Base-by-base conservation (phyloP, 2,113 vertebrate genomes). In the Oncorhynchus tshawytscha region DNA sequence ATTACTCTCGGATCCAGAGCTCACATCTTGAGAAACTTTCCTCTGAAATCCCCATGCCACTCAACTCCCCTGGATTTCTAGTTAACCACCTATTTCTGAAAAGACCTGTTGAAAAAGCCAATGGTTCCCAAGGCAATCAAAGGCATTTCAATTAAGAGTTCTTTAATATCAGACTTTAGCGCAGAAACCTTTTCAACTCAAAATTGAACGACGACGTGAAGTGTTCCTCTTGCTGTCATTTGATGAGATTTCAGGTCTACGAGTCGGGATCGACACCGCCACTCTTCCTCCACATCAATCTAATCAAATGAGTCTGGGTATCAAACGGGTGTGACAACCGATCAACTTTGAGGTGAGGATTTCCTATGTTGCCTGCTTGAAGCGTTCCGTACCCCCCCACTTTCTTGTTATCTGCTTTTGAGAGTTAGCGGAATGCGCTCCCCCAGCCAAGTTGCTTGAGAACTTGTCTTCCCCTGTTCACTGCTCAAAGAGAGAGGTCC, bases 281-380 rank as follows among this genome's bases (percentile, higher is more conserved):
- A 59, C 77, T 76, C 78, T 87, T 81, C 84, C 88, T 87, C 85
- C 84, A 70, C 20, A 72, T 70, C 39, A 74, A 79, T 71, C 86
- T 24, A 86, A 90, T 91, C 88, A 72, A 67, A 81, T 78, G 22
- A 68, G 83, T 79, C 76, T 76, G 86, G 85, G 75, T 74, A 59
- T 81, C 68, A 69, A 70, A 60, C 81, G 79, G 76, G 79, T 73
- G 80, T 81, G 45, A 71, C 64, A 89, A 72, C 80, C 90, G 90
- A 92, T 92, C 90, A 87, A 93, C 94, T 94, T 94, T 94, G 92
- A 94, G 92, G 88, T 90, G 92, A 93, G 92, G 92, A 86, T 91
- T 93, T 90, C 91, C 92, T 87, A 85, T 84, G 85, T 90, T 90
- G 90, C 91, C 85, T 67, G 88, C 86, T 91, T 82, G 84, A 75